These are phyloP conservation scores for Sciurus vulgaris DNA, from an alignment of 2,797 vertebrate species.

Conservation along the genomic window DNA sequence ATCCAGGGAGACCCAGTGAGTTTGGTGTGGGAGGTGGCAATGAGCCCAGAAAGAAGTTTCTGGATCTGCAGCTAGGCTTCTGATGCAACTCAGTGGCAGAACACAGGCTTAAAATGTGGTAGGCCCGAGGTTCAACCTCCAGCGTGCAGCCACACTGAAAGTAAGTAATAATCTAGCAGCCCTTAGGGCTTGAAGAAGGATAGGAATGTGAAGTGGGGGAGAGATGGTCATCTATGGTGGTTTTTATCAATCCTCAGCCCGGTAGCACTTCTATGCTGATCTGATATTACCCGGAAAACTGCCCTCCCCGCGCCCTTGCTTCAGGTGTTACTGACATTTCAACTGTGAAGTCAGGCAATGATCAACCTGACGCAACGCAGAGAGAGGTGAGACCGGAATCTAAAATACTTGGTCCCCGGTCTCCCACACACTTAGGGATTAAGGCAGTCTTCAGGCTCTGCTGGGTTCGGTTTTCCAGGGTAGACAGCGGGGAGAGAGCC, in stretches of 20 bases:
- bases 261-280: neutral
- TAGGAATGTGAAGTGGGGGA: fast-evolving
- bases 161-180: neutral
- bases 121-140: too few relatives aligned
- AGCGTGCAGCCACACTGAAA: neutral
- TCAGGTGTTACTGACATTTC: neutral
- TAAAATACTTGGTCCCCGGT: neutral
- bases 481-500: neutral
- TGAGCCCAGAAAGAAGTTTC: neutral
- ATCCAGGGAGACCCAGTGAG: neutral
- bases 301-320: neutral
- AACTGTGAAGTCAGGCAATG: neutral
- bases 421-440: neutral
- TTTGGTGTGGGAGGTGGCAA: neutral
- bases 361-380: neutral
- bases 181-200: neutral
- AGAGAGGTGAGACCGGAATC: too few relatives aligned
- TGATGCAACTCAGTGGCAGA: too few relatives aligned
- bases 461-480: neutral
- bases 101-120: too few relatives aligned
- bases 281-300: neutral
- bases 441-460: neutral
- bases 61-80: too few relatives aligned
- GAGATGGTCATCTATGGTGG: too few relatives aligned
- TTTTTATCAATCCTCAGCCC: neutral